Evolutionary conservation across 92 coral and sea anemone species (phyloP).

Genomic region (Paramuricea clavata): DNA sequence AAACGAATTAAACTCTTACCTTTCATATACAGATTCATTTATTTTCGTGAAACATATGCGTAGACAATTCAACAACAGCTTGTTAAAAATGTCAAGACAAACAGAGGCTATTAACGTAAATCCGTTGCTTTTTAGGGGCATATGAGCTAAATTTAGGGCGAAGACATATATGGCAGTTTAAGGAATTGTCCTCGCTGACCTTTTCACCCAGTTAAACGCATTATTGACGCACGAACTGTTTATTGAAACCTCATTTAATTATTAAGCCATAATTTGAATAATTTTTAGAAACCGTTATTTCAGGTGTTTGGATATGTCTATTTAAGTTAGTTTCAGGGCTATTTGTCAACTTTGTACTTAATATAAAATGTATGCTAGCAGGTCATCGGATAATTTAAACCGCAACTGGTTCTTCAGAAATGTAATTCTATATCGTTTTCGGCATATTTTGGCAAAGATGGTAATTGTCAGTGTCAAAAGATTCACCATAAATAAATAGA

Average conservation of each 20-base stretch:
- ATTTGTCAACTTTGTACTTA: background rate
- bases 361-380: background rate
- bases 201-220: background rate
- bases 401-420: background rate
- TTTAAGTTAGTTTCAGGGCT: background rate
- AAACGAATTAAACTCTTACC: slow-evolving; percentile 1
- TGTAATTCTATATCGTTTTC: background rate
- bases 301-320: background rate
- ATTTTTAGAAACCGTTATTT: background rate
- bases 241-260: background rate
- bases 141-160: slow-evolving; percentile 6
- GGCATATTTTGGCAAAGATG: background rate
- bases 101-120: background rate
- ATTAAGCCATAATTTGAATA: background rate
- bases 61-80: background rate
- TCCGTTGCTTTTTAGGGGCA: slow-evolving; percentile 8
- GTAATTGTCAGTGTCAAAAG: background rate
- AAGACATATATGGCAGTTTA: background rate
- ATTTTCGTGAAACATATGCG: background rate
- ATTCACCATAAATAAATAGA: background rate
- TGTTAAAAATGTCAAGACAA: slow-evolving; percentile 8
- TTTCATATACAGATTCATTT: background rate
- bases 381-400: background rate
- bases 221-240: background rate
- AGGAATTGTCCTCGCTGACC: slow-evolving; percentile 2